Conservation (phyloP, 2,113 vertebrate genomes). For the Hylia prasina region DNA sequence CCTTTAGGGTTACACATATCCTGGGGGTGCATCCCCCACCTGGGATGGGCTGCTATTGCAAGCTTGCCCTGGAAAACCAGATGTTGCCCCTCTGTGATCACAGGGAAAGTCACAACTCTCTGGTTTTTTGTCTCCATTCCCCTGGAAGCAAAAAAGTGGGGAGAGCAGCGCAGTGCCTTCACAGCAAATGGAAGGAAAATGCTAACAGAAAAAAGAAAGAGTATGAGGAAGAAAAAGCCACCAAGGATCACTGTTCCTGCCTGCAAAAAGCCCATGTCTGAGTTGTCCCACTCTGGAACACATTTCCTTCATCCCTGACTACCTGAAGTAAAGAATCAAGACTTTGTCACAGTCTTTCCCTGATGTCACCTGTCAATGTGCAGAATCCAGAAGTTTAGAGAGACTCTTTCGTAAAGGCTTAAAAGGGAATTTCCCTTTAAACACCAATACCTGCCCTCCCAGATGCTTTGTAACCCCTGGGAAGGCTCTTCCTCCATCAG, state of each 20-base stretch:
- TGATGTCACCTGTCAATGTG: neutral
- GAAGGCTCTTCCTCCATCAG: neutral
- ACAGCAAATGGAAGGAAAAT: neutral
- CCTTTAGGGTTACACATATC: neutral
- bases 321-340: neutral
- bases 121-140: neutral
- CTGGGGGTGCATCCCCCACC: neutral
- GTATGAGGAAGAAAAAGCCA: accelerated
- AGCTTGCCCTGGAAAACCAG: neutral
- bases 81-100: neutral
- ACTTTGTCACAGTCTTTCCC: neutral
- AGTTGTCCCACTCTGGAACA: neutral
- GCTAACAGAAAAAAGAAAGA: neutral
- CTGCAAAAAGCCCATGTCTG: neutral
- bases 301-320: neutral
- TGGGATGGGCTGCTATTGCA: neutral
- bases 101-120: neutral
- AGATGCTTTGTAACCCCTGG: neutral
- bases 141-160: neutral
- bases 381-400: neutral
- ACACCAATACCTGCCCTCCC: neutral
- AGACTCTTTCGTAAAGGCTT: neutral
- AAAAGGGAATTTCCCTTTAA: neutral
- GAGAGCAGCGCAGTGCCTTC: neutral
- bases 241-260: neutral